Evolutionary conservation across 2,113 vertebrate species (phyloP), one percentile per base, ranked within the genome.

Genomic region (Hepsetus odoe): DNA sequence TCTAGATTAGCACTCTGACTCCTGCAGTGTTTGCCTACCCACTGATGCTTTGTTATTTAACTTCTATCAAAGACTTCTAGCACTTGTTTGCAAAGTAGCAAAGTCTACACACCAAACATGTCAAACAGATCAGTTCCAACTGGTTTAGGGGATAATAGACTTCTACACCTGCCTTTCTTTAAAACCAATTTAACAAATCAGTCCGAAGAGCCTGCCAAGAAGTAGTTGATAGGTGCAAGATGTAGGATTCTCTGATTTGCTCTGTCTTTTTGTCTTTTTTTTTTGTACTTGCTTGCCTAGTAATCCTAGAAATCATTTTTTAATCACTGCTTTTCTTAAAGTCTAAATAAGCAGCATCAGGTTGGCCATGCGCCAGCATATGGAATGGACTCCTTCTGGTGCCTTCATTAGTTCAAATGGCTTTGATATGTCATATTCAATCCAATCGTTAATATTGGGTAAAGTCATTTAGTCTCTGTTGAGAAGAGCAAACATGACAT

Each of bases 401-500:
- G 51, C 72, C 68, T 59, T 72, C 53, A 44, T 49, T 61, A 51
- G 56, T 70, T 42, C 13, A 53, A 78, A 71, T 64, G 56, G 18
- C 69, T 72, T 72, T 33, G 28, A 42, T 69, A 68, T 72, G 33
- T 33, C 49, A 38, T 38, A 55, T 80, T 65, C 46, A 56, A 78
- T 72, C 22, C 56, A 53, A 33, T 65, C 24, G 56, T 69, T 69
- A 58, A 46, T 65, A 65, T 64, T 38, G 13, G 59, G 49, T 64
- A 72, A 72, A 64, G 44, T 55, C 68, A 65, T 79, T 79, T 72
- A 30, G 46, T 32, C 46, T 62, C 77, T 79, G 58, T 72, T 51
- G 77, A 79, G 77, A 64, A 72, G 40, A 72, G 44, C 77, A 79
- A 65, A 72, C 56, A 55, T 79, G 69, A 65, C 58, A 72, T 72